Evolutionary conservation across 1,140 invertebrate genomes (phyloP).

Genomic region (Drosophila insularis): DNA sequence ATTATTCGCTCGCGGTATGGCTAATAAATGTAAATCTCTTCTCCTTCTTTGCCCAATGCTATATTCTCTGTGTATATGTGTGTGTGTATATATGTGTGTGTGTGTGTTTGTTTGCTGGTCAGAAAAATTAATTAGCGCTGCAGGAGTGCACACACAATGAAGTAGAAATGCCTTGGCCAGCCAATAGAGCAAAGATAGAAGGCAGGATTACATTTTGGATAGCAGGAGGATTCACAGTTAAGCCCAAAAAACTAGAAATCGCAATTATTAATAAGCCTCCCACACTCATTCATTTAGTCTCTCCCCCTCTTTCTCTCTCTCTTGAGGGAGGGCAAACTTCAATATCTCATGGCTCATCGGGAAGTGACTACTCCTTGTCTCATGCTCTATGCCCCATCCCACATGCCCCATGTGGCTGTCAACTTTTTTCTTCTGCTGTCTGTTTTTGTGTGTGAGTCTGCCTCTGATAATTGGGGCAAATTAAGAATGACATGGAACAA

Average conservation of each 20-base stretch:
- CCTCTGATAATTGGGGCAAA: conserved; percentile 70
- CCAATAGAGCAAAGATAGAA: conserved; percentile 17
- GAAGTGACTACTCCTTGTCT: background rate
- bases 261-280: conserved; percentile 71
- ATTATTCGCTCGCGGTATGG: conserved; percentile 41
- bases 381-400: background rate
- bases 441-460: conserved; percentile 10
- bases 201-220: background rate
- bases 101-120: conserved; percentile 58
- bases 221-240: conserved; percentile 24
- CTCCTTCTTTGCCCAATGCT: background rate
- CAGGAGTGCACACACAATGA: conserved; percentile 59
- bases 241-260: conserved; percentile 62
- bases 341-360: background rate
- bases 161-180: background rate
- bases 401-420: background rate
- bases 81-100: conserved; percentile 29
- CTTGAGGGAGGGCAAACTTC: background rate
- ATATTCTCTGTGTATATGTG: conserved; percentile 17
- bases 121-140: conserved; percentile 80
- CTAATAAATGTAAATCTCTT: conserved; percentile 77
- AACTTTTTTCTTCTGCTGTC: conserved; percentile 30
- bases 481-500: conserved; percentile 75
- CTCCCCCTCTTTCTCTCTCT: background rate
- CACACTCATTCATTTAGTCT: background rate